Conservation (phyloP, 2,113 vertebrate genomes). For the Sander lucioperca region DNA sequence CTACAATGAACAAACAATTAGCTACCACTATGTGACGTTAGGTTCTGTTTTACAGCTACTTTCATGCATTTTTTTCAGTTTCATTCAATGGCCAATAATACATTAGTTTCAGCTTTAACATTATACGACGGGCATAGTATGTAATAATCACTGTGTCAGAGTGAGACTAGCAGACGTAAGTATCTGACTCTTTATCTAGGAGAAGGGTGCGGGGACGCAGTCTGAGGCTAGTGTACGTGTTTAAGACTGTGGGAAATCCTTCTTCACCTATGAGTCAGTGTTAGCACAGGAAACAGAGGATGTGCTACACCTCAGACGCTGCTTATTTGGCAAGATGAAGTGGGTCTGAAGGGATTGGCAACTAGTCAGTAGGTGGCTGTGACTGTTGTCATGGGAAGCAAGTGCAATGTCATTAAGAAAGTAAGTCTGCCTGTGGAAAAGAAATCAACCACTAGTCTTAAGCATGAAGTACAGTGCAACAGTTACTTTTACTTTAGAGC, state of each 20-base stretch:
- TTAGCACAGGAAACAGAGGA: slow-evolving; percentile 43
- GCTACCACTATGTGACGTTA: slow-evolving; percentile 53
- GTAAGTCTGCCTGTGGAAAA: slow-evolving; percentile 25
- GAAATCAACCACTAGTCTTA: neutral
- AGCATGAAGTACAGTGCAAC: neutral
- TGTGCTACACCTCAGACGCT: slow-evolving; percentile 33
- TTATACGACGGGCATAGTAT: slow-evolving; percentile 26
- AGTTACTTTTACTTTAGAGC: neutral
- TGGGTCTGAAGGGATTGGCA: slow-evolving; percentile 16
- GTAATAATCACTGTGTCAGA: slow-evolving; percentile 21
- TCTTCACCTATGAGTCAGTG: slow-evolving; percentile 54
- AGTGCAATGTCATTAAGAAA: slow-evolving; percentile 39
- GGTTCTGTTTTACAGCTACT: slow-evolving; percentile 61
- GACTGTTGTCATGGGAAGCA: slow-evolving; percentile 30
- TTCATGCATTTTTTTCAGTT: slow-evolving; percentile 73
- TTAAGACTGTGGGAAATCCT: slow-evolving; percentile 37
- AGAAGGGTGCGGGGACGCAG: neutral
- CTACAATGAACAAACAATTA: slow-evolving; percentile 52
- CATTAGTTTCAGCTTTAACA: slow-evolving; percentile 65
- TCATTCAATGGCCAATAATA: slow-evolving; percentile 71
- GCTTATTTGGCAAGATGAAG: slow-evolving; percentile 48
- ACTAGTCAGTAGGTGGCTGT: slow-evolving; percentile 19
- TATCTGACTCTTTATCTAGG: slow-evolving; percentile 10
- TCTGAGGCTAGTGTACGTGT: slow-evolving; percentile 27
- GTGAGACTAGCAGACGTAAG: slow-evolving; percentile 29